Conservation (phyloP, 1,140 invertebrate genomes). For the Trinorchestia longiramus region DNA sequence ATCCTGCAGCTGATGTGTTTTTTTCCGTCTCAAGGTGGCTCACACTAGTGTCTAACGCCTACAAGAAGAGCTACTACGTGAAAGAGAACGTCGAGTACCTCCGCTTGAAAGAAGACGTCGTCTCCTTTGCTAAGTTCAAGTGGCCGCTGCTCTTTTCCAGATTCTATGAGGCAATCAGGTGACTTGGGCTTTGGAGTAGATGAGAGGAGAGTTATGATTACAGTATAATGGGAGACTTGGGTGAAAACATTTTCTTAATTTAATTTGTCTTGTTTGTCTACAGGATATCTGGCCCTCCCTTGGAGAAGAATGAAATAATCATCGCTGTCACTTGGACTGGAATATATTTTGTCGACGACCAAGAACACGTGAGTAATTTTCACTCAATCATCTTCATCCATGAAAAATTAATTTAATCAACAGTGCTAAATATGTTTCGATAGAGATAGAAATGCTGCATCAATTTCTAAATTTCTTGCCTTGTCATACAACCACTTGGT, state of each 20-base stretch:
- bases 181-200: constrained; percentile 68
- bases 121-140: constrained; percentile 98
- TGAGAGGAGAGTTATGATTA: not conserved
- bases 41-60: constrained; percentile 88
- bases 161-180: constrained; percentile 90
- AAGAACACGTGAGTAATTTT: constrained; percentile 80
- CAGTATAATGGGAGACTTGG: not conserved
- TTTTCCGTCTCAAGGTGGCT: constrained; percentile 78
- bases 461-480: too few species aligned
- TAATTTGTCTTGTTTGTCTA: constrained; percentile 58
- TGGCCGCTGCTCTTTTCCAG: constrained; percentile 98
- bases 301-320: constrained; percentile 98
- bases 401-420: too few species aligned
- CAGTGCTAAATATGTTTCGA: too few species aligned
- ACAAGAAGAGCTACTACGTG: constrained; percentile 95
- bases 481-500: not conserved
- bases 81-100: constrained; percentile 87
- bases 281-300: constrained; percentile 86
- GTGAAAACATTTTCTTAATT: constrained; percentile 75
- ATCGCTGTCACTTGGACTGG: constrained; percentile 99
- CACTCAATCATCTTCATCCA: not conserved
- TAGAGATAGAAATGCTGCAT: too few species aligned
- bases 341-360: constrained; percentile 97
- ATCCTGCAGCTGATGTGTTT: not conserved
- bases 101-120: constrained; percentile 97